Conservation (phyloP, 2,888 invertebrate species). For the Schizaphis graminum region DNA sequence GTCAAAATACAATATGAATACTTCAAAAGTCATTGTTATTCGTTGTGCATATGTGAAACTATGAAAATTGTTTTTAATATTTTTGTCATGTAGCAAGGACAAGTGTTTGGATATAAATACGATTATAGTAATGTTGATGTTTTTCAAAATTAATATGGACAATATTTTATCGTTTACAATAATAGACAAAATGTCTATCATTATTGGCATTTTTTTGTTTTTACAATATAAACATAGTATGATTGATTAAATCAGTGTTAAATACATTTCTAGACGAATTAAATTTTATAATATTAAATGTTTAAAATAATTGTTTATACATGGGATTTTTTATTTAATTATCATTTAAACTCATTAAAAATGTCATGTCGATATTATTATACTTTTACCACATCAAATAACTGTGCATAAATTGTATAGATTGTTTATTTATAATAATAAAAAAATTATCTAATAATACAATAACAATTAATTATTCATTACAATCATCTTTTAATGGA, state of each 20-base stretch:
- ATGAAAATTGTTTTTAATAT: conserved; percentile 6
- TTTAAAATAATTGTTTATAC: no score
- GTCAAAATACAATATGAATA: neutral
- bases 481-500: neutral
- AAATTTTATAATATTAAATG: neutral
- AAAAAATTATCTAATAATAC: no score
- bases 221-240: neutral
- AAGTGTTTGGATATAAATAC: neutral
- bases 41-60: neutral
- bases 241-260: neutral
- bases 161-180: neutral
- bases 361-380: no score
- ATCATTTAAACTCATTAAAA: no score
- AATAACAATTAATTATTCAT: neutral
- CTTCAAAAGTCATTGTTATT: conserved; percentile 6
- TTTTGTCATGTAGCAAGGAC: neutral
- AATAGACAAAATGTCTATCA: neutral
- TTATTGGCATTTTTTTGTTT: neutral
- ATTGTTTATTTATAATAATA: no score
- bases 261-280: neutral
- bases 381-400: no score
- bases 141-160: neutral
- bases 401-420: no score
- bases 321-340: no score
- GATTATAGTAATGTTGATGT: neutral